Evolutionary conservation across 2,888 invertebrate species (phyloP), one percentile per base, ranked within the genome.

Genomic region (Oligia fasciuncula): DNA sequence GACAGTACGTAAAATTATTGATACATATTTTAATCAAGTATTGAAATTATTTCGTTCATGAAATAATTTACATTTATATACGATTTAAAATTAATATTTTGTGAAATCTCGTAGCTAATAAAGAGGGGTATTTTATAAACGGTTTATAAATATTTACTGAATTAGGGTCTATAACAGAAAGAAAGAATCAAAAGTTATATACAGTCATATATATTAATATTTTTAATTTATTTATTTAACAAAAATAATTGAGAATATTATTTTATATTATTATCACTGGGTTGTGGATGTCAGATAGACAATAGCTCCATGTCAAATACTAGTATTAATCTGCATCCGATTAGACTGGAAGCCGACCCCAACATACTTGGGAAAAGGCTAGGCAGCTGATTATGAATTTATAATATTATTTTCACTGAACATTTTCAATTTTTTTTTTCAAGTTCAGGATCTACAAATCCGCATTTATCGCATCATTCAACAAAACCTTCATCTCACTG

Each of bases 401-500:
- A 74, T 11, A 40, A 71, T 40, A n/a, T 40, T 43, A 23, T 76
- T 62, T 76, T n/a, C 19, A n/a, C 29, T 35, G 49, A 51, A 51
- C 8, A 51, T 23, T 70, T 70, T 54, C 4, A 60, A 13, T 19
- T 54, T 35, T 49, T 49, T 40, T 29, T 49, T 17, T 49, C n/a
- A n/a, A 14, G 4, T 43, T 54, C 9, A 19, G 0, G 0, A 4
- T 65, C 23, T 60, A 60, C 17, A 62, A 43, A 17, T 60, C 23
- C 23, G 6, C 57, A 29, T 81, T 57, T 40, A 49, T 14, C 5
- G 72, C 13, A 4, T 77, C 72, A 46, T 85, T 69, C 29, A 86
- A 68, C 13, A 83, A 74, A 5, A 74, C 51, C 14, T 66, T 76
- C 40, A 86, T 71, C 0, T 87, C 77, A 3, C 71, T 91, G 92